Evolutionary conservation across 53 echinoderm and acorn worm genomes (phyloP), one percentile per base, ranked within the genome.

Genomic region (Crossaster papposus): DNA sequence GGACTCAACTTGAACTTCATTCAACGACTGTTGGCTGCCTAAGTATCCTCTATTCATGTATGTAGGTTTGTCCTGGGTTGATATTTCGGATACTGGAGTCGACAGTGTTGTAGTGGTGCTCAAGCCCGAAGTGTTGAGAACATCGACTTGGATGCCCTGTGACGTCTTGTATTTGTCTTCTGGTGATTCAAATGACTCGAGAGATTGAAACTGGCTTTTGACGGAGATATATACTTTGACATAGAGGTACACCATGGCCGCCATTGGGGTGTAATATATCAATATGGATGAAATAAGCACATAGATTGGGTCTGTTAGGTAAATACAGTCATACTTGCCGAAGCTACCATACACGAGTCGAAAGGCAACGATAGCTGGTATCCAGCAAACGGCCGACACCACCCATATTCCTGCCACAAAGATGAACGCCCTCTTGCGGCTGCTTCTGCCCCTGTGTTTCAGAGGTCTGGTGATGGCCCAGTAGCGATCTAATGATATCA

Each of bases 401-500:
- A 89, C 24, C 95, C 95, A 95, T 22, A 93, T 81, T 36, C 37
- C 37, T 4, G 85, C 58, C 4, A 95, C 86, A n/a, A 35, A 80
- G 33, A 52, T 18, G 14, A 91, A 23, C 22, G 91, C 77, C 65
- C 86, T 89, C 72, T 81, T 89, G 17, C 77, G 73, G 81, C 89
- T 84, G 33, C 72, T 84, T 37, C 85, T 85, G 2, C 76, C 68
- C 7, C 91, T 80, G 70, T 93, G 85, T 63, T 86, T 75, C 62
- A 95, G 81, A 15, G 95, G 95, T 51, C 85, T 71, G 1, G 93
- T 93, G 54, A 95, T 89, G 36, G 93, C 95, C 81, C 91, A 89
- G 83, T 91, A 95, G 23, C 95, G 91, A 52, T 95, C 95, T 22
- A 89, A 54, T 3, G 95, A 93, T 50, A 95, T 95, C 91, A 93